A percentile compares a stretch with the other conserved stretches of the same genome.
phyloP scores from a whole-genome alignment of 2,113 vertebrate genomes.

The Thamnophis sirtalis region DNA sequence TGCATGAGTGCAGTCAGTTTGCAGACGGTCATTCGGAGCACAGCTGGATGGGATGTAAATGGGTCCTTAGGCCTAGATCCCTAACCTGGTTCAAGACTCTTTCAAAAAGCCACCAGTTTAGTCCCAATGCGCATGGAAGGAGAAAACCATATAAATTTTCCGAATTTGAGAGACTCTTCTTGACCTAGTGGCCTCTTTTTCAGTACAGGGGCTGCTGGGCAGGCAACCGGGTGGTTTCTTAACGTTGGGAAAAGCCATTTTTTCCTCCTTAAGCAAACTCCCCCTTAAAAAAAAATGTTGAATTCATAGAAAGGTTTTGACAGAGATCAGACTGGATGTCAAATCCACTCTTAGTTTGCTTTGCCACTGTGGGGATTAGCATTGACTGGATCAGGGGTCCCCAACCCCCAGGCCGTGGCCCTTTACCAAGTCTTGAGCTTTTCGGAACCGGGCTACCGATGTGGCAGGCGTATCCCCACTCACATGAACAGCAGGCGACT shows the following conservation, averaged over 20 bases:
- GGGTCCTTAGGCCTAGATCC: neutral
- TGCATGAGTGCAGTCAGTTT: neutral
- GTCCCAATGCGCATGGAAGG: neutral
- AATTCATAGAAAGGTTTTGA: neutral
- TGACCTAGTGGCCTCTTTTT: neutral
- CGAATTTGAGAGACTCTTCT: neutral
- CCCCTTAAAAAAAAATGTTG: neutral
- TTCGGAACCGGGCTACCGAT: fast-evolving
- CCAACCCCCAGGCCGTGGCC: neutral
- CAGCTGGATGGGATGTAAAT: neutral
- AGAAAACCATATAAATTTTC: neutral
- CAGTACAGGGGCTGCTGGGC: neutral
- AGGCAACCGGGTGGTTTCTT: too few species aligned
- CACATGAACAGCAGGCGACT: too few species aligned
- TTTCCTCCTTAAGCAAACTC: neutral
- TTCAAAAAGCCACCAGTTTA: neutral
- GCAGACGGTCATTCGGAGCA: neutral
- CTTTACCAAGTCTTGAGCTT: neutral
- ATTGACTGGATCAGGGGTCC: too few species aligned
- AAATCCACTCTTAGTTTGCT: neutral
- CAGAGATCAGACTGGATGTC: neutral
- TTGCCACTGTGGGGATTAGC: neutral
- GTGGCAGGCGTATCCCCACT: neutral
- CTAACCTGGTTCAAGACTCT: too few species aligned
- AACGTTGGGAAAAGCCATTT: neutral